phyloP scores from a whole-genome alignment of 2,797 vertebrate species.

The Taenioides sp. region DNA sequence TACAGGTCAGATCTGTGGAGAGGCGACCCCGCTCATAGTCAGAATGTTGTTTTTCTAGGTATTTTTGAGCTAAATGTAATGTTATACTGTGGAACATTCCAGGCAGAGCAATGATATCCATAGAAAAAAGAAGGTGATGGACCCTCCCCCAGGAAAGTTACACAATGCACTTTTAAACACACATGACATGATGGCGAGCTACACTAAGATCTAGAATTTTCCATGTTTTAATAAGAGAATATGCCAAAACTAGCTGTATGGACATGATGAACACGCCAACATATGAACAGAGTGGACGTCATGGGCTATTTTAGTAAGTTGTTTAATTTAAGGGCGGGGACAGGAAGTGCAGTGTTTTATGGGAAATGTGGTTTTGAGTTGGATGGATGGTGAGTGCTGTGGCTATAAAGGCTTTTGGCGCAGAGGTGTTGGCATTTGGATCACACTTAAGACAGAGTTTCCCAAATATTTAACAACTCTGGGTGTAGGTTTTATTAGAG shows the following conservation, averaged over 20 bases:
- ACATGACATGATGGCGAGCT: not conserved
- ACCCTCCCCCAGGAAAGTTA: no score
- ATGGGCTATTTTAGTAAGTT: constrained; percentile 19
- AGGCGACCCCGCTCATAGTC: no score
- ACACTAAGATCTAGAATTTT: not conserved
- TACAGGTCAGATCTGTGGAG: no score
- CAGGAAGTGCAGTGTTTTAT: constrained; percentile 17
- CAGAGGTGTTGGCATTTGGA: not conserved
- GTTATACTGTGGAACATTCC: no score
- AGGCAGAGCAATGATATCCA: no score
- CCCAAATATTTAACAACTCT: not conserved
- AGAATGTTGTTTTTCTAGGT: no score
- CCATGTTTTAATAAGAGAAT: not conserved
- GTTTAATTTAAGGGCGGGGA: constrained; percentile 3
- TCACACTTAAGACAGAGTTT: not conserved
- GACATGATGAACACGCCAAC: not conserved
- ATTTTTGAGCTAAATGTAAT: no score
- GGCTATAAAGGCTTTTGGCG: not conserved
- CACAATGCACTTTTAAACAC: not conserved
- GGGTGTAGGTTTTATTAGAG: not conserved
- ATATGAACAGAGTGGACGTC: not conserved
- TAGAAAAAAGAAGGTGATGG: no score
- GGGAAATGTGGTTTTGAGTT: constrained; percentile 19
- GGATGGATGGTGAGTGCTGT: not conserved
- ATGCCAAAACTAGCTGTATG: not conserved